Base-by-base conservation (phyloP, 2,888 invertebrate genomes). In the Alcis repandata region DNA sequence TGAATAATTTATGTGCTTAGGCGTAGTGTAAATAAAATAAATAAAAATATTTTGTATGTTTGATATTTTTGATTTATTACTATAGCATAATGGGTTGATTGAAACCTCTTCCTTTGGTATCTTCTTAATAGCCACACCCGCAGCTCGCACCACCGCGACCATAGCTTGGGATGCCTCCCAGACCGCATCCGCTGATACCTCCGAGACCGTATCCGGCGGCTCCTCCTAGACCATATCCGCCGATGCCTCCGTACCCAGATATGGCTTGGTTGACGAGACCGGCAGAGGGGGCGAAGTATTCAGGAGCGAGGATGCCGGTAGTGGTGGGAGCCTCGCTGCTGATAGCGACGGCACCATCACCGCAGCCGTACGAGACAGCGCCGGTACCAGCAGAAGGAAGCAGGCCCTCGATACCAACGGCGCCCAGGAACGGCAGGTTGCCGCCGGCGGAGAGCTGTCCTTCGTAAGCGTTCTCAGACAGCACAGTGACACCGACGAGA, bases 341-440 rank as follows among this genome's bases (percentile, higher is more conserved):
- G 60, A 73, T 70, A 52, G 65, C 70, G 41, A 71, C 48, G 43
- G 69, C 56, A 1, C 78, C 78, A 48, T 73, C 70, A 8, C 79
- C 79, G 57, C 79, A 80, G 48, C 71, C 73, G 69, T 80, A 77
- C 4, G 73, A 71, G 40, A 80, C 70, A 38, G 67, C 71, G 9
- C 77, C 77, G 17, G 73, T 64, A 11, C 82, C 83, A 66, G 63
- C 74, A 19, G 75, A 75, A n/a, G 80, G 78, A 52, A 80, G 54
- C n/a, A 66, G 60, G n/a, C 80, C 80, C 36, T 81, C 77, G 49
- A 84, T 27, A 51, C 48, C 75, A 13, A 76, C 79, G 56, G 80
- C 70, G 22, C 79, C 77, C 17, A 83, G 60, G 76, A 80, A 81
- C 20, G 84, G 84, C 67, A 82, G 71, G 62, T 78, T 75, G 20